phyloP scores from a whole-genome alignment of 35 echinoderm and acorn worm genomes.

The Acanthaster planci region DNA sequence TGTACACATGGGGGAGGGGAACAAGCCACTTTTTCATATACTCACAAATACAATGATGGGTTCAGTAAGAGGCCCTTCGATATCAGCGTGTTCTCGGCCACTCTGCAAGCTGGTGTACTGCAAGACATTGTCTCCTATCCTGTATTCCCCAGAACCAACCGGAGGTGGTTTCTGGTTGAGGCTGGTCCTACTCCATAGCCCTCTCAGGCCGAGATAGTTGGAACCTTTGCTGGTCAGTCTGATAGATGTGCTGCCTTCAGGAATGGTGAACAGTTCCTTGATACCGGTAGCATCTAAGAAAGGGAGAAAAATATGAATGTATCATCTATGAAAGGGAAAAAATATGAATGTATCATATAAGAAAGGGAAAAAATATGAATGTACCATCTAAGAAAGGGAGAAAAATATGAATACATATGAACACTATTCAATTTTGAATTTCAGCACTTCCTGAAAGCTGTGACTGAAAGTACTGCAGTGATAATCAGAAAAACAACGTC shows the following conservation, averaged over 20 bases:
- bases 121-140: slow-evolving; percentile 15
- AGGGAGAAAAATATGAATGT: not conserved
- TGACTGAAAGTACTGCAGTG: too few species aligned
- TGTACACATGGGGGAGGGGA: too few species aligned
- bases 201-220: slow-evolving; percentile 41
- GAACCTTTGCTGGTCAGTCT: slow-evolving; percentile 47
- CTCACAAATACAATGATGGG: slow-evolving; percentile 53
- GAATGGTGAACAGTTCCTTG: slow-evolving; percentile 28
- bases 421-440: too few species aligned
- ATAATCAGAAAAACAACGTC: too few species aligned
- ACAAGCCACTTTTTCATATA: not conserved
- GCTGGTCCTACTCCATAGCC: slow-evolving; percentile 4
- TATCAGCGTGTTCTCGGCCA: slow-evolving; percentile 55
- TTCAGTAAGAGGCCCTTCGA: slow-evolving; percentile 29
- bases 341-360: not conserved
- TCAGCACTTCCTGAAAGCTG: too few species aligned
- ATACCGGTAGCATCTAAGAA: not conserved
- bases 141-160: slow-evolving; percentile 10
- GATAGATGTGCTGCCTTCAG: slow-evolving; percentile 49
- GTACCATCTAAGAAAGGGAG: too few species aligned
- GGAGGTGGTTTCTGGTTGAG: slow-evolving; percentile 33
- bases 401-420: too few species aligned
- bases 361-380: not conserved
- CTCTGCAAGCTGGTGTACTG: slow-evolving; percentile 43
- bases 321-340: too few species aligned